Percentiles rank a stretch among this genome's conserved stretches.
These are phyloP conservation scores for Lacanobia oleracea DNA, from an alignment of 2,888 invertebrate species.

Conservation along the genomic window DNA sequence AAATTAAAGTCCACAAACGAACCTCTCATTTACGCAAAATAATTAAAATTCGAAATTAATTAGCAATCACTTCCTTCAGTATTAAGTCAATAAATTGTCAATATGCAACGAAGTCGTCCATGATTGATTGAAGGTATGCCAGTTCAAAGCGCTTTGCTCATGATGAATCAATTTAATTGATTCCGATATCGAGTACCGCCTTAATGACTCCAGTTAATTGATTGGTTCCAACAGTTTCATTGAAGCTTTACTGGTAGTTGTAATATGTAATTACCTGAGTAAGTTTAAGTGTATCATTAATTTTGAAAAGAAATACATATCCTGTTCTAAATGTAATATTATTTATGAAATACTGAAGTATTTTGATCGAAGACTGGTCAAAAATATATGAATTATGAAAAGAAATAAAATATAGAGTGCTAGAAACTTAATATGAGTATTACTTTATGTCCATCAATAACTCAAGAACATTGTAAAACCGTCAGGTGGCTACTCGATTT, in stretches of 20 bases:
- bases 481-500: conserved; percentile 44
- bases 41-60: conserved; percentile 30
- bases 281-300: background rate
- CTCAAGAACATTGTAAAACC: conserved; percentile 27
- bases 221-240: background rate
- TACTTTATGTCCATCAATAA: conserved; percentile 31
- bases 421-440: conserved; percentile 9
- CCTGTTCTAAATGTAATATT: too few species aligned
- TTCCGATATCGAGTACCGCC: conserved; percentile 3
- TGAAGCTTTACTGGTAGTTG: background rate
- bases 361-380: too few species aligned
- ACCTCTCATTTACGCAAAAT: conserved; percentile 21
- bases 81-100: conserved; percentile 17
- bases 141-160: background rate
- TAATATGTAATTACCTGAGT: background rate
- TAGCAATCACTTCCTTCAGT: conserved; percentile 22
- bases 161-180: conserved; percentile 39
- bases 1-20: too few species aligned
- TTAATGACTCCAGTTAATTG: conserved; percentile 29
- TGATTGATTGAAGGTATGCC: conserved; percentile 28
- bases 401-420: conserved; percentile 25
- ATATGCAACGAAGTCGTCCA: background rate
- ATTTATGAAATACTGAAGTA: too few species aligned
- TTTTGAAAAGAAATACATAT: background rate
- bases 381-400: too few species aligned